Percentiles rank a stretch among this genome's conserved stretches.
Evolutionary conservation across 2,797 vertebrate genomes (phyloP).

Genomic region (Sibirionetta formosa): DNA sequence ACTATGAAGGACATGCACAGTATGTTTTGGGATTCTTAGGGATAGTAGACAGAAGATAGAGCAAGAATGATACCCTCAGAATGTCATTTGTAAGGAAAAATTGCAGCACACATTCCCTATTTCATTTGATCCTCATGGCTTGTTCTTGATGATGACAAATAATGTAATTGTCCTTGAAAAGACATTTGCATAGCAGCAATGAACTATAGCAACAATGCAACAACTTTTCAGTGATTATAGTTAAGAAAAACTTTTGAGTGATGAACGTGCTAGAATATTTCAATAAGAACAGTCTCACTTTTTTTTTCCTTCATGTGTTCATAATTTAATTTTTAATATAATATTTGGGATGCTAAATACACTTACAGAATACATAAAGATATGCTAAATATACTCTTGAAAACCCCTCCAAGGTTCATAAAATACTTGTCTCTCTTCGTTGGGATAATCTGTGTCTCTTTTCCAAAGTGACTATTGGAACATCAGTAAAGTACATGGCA

Average conservation of each 20-base stretch:
- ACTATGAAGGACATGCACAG: background rate
- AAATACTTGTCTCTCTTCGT: background rate
- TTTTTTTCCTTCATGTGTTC: background rate
- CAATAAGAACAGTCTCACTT: background rate
- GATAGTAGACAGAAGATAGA: background rate
- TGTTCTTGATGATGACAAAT: background rate
- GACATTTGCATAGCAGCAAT: background rate
- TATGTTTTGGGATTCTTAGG: background rate
- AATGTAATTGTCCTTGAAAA: background rate
- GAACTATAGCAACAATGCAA: background rate
- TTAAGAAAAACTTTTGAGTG: background rate
- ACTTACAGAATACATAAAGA: background rate
- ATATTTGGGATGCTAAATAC: background rate
- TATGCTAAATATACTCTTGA: background rate
- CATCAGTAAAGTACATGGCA: background rate
- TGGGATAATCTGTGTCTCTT: background rate
- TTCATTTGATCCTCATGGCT: background rate
- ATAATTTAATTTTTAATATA: background rate
- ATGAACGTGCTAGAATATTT: background rate
- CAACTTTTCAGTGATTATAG: background rate
- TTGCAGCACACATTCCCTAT: background rate
- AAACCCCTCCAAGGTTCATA: background rate
- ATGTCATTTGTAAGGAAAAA: background rate
- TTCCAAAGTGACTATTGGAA: background rate
- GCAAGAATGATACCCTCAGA: background rate